phyloP scores from a whole-genome alignment of 1,140 invertebrate genomes.

The Dendrolimus punctatus region DNA sequence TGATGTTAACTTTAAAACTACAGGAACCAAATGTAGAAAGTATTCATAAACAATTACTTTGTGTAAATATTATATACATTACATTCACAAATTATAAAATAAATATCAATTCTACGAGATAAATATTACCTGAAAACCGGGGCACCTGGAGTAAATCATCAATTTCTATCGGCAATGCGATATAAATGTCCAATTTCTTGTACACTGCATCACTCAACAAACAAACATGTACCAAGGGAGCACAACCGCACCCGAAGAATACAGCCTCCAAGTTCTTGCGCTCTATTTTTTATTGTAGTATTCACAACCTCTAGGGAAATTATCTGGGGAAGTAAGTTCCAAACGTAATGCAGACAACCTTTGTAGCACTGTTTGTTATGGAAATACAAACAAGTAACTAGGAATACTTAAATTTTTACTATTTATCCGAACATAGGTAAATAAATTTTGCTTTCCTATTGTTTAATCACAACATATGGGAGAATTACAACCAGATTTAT shows the following conservation, averaged over 20 bases:
- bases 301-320: slow-evolving; percentile 59
- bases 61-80: too few relatives aligned
- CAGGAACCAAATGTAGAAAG: too few relatives aligned
- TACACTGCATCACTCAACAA: slow-evolving; percentile 35
- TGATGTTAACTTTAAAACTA: too few relatives aligned
- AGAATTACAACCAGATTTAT: slow-evolving; percentile 51
- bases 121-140: too few relatives aligned
- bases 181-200: slow-evolving; percentile 14
- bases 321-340: slow-evolving; percentile 32
- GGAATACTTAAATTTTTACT: slow-evolving; percentile 24
- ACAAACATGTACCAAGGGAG: slow-evolving; percentile 15
- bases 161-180: not conserved
- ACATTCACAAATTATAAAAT: too few relatives aligned
- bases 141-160: not conserved
- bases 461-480: slow-evolving; percentile 52
- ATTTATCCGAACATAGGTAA: slow-evolving; percentile 29
- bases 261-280: slow-evolving; percentile 32
- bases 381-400: slow-evolving; percentile 28
- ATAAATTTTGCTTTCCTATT: slow-evolving; percentile 37
- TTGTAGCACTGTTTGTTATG: slow-evolving; percentile 21
- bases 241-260: slow-evolving; percentile 30
- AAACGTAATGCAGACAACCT: slow-evolving; percentile 36
- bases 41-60: too few relatives aligned
- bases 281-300: slow-evolving; percentile 32
- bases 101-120: too few relatives aligned